Evolutionary conservation across 2,797 vertebrate genomes (phyloP).

Genomic region (Odontamblyopus rebecca): DNA sequence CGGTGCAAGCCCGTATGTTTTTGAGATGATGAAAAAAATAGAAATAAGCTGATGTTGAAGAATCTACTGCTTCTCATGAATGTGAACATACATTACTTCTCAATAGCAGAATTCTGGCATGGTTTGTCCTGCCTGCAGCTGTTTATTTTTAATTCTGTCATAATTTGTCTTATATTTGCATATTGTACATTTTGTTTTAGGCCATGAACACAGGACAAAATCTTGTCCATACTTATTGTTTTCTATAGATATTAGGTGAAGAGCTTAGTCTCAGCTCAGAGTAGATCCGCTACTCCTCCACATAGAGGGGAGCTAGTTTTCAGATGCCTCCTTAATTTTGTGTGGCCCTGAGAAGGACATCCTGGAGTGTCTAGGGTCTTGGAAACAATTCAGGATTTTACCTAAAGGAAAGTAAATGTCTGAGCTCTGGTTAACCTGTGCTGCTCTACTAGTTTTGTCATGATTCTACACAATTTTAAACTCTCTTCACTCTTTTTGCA

Average conservation of each 20-base stretch:
- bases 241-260: neutral
- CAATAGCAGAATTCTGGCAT: too few relatives aligned
- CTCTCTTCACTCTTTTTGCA: too few relatives aligned
- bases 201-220: neutral
- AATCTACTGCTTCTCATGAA: neutral
- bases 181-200: neutral
- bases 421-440: neutral
- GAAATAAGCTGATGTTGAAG: conserved; percentile 16
- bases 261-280: neutral
- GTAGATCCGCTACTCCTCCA: too few relatives aligned
- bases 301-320: too few relatives aligned
- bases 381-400: neutral
- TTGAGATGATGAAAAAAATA: conserved; percentile 15
- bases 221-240: neutral
- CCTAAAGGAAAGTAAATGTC: too few relatives aligned
- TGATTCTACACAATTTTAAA: too few relatives aligned
- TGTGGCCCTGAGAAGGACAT: neutral
- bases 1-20: conserved; percentile 18
- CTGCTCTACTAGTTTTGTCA: neutral
- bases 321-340: neutral
- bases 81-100: neutral
- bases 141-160: neutral
- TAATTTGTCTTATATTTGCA: neutral
- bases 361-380: neutral
- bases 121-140: too few relatives aligned